phyloP scores from a whole-genome alignment of 2,797 vertebrate species.

The Rhinella marina region DNA sequence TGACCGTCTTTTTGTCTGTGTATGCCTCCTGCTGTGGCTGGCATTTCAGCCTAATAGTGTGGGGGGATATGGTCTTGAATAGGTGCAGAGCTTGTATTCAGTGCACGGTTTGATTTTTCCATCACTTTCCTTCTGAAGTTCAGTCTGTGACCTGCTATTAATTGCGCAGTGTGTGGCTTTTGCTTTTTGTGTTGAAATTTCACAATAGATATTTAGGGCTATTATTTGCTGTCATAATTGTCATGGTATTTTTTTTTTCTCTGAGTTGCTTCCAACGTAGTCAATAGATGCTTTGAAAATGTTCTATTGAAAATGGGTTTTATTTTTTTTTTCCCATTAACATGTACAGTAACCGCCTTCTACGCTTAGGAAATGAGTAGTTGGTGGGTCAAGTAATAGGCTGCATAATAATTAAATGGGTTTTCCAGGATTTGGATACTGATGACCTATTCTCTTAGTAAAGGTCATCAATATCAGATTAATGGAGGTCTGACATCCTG shows the following conservation, averaged over 20 bases:
- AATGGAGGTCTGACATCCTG: too few relatives aligned
- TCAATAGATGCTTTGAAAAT: not conserved
- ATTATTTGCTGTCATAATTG: conserved; percentile 49
- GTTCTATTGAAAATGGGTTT: conserved; percentile 4
- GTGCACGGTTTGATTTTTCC: conserved; percentile 14
- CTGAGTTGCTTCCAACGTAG: not conserved
- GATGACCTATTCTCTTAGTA: too few relatives aligned
- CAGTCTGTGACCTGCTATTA: conserved; percentile 54
- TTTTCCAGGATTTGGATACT: too few relatives aligned
- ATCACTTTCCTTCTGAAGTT: conserved; percentile 53
- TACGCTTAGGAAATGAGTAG: not conserved
- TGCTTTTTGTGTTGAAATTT: conserved; percentile 30
- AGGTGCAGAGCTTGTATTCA: conserved; percentile 33
- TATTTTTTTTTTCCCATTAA: not conserved
- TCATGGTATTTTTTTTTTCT: conserved; percentile 14
- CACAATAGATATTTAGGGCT: conserved; percentile 34
- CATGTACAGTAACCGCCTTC: not conserved
- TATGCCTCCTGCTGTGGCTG: conserved; percentile 37
- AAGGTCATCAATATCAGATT: too few relatives aligned
- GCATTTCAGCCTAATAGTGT: conserved; percentile 35
- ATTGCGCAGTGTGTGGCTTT: conserved; percentile 24
- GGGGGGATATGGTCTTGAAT: conserved; percentile 31
- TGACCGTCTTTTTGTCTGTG: conserved; percentile 42
- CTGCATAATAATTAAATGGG: not conserved
- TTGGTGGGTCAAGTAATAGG: not conserved